phyloP scores from a whole-genome alignment of 2,888 invertebrate species.

The Napeogenes inachia region DNA sequence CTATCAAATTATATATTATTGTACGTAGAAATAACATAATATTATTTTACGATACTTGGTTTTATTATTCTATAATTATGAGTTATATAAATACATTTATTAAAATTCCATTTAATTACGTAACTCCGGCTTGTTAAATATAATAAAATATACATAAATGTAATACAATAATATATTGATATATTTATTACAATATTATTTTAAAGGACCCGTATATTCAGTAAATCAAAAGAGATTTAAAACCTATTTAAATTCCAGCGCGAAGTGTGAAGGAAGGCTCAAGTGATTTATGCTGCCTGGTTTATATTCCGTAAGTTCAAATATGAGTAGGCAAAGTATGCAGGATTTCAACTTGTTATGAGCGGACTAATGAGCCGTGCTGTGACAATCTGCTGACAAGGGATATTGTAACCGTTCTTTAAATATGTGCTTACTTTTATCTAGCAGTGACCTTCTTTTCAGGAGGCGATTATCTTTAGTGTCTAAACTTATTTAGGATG shows the following conservation, averaged over 20 bases:
- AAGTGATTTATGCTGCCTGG: conserved; percentile 64
- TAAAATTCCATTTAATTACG: too few relatives aligned
- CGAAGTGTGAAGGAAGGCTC: conserved; percentile 65
- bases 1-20: conserved; percentile 1
- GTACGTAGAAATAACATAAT: background rate
- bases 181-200: background rate
- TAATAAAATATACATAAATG: too few relatives aligned
- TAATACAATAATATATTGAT: too few relatives aligned
- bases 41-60: conserved; percentile 1
- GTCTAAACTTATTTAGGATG: too few relatives aligned
- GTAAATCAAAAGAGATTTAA: conserved; percentile 63
- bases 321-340: conserved; percentile 46
- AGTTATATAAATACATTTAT: too few relatives aligned
- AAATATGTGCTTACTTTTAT: conserved; percentile 20
- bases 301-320: conserved; percentile 65
- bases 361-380: conserved; percentile 28
- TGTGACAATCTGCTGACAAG: conserved; percentile 19
- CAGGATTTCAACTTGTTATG: conserved; percentile 13
- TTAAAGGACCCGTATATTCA: conserved; percentile 35
- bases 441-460: conserved; percentile 10
- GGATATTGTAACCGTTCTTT: conserved; percentile 14
- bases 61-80: background rate
- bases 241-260: conserved; percentile 69
- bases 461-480: conserved; percentile 1
- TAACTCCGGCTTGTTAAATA: too few relatives aligned